These are phyloP conservation scores for Lithophane semibrunnea DNA, from an alignment of 2,888 invertebrate species.

Conservation along the genomic window DNA sequence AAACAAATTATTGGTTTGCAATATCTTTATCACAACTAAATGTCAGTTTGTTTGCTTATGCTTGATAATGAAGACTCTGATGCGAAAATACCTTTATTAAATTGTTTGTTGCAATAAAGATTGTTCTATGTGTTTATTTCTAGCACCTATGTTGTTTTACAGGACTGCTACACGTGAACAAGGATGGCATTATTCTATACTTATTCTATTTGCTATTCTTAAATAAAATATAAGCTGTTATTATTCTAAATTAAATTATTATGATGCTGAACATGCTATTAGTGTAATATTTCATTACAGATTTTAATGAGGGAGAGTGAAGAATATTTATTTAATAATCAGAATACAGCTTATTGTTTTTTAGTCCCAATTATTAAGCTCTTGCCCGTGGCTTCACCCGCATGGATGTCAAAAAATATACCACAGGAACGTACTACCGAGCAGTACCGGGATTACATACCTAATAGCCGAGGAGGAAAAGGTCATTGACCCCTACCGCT, in stretches of 20 bases:
- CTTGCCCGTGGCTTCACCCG: too few relatives aligned
- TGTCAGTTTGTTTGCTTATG: not conserved
- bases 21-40: not conserved
- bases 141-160: not conserved
- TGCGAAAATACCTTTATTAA: not conserved
- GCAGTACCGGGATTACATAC: too few relatives aligned
- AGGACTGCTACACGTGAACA: not conserved
- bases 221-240: not conserved
- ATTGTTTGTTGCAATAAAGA: not conserved
- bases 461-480: too few relatives aligned
- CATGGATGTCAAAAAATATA: too few relatives aligned
- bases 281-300: not conserved
- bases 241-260: not conserved
- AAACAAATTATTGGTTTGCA: not conserved
- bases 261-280: not conserved
- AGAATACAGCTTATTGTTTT: not conserved
- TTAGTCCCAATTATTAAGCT: too few relatives aligned
- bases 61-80: not conserved
- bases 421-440: too few relatives aligned
- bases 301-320: not conserved
- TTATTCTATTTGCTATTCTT: not conserved
- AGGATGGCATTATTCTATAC: not conserved
- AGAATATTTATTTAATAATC: not conserved
- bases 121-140: not conserved
- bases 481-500: too few relatives aligned